These are phyloP conservation scores for Acipenser transmontanus DNA, from an alignment of 2,797 vertebrate genomes.

Conservation along the genomic window DNA sequence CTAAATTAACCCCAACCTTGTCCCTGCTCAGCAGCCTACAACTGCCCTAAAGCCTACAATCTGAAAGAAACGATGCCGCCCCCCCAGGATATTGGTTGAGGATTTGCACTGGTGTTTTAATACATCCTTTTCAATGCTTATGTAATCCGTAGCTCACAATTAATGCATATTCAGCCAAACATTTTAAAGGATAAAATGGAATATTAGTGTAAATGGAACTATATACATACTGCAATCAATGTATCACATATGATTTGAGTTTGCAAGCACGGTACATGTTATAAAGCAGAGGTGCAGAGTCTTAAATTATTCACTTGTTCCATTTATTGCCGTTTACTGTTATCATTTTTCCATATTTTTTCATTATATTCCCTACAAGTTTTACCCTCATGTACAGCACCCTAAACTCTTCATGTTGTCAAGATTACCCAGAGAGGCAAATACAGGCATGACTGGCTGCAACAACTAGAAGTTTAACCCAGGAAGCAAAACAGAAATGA, in stretches of 20 bases:
- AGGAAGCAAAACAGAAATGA: too few species aligned
- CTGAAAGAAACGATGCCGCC: not conserved
- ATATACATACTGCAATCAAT: slow-evolving; percentile 16
- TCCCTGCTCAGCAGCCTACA: not conserved
- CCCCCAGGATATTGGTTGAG: not conserved
- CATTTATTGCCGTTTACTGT: too few species aligned
- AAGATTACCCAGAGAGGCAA: too few species aligned
- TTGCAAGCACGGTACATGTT: slow-evolving; percentile 42
- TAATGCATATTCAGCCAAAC: too few species aligned
- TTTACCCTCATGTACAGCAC: too few species aligned
- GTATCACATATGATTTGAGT: slow-evolving; percentile 28
- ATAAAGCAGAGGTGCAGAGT: slow-evolving; percentile 28
- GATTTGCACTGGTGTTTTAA: slow-evolving; percentile 2
- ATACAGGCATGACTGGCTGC: too few species aligned
- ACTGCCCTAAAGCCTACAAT: not conserved
- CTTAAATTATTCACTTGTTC: slow-evolving; percentile 31
- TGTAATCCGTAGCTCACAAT: not conserved
- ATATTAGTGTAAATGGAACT: slow-evolving; percentile 6
- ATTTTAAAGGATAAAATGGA: slow-evolving; percentile 14
- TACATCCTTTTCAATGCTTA: slow-evolving; percentile 2
- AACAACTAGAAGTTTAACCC: too few species aligned
- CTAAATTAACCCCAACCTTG: not conserved
- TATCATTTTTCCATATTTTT: too few species aligned
- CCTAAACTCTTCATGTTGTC: too few species aligned
- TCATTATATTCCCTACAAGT: too few species aligned